Conservation (phyloP, 2,888 invertebrate species). For the Molanna angustata region DNA sequence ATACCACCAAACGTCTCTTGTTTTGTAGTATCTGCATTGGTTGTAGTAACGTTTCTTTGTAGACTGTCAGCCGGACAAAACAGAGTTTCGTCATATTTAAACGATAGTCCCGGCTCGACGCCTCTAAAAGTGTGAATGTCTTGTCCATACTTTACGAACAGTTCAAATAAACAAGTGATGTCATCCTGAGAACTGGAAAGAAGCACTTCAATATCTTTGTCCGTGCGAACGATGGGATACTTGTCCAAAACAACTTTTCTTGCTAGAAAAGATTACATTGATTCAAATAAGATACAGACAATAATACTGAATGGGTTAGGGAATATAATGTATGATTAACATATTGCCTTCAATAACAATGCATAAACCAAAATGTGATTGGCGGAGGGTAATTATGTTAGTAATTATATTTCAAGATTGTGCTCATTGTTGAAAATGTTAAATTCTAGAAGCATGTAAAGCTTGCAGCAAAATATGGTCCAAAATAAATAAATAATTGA, state of each 20-base stretch:
- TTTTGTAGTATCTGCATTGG: background rate
- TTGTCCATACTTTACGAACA: slow-evolving; percentile 64
- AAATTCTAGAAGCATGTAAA: too few species aligned
- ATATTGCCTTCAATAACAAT: too few species aligned
- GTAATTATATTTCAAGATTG: too few species aligned
- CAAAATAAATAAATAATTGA: too few species aligned
- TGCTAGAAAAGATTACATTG: slow-evolving; percentile 49
- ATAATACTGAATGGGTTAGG: too few species aligned
- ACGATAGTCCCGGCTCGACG: slow-evolving; percentile 71
- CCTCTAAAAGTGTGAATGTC: slow-evolving; percentile 72
- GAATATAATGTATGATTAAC: too few species aligned
- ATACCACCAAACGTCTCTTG: slow-evolving; percentile 1
- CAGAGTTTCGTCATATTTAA: slow-evolving; percentile 34
- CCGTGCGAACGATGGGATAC: slow-evolving; percentile 61
- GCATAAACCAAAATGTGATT: too few species aligned
- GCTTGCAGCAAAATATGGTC: too few species aligned
- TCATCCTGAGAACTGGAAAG: slow-evolving; percentile 44
- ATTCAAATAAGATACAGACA: background rate
- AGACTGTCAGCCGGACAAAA: slow-evolving; percentile 29
- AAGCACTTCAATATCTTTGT: slow-evolving; percentile 61
- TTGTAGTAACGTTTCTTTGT: slow-evolving; percentile 20
- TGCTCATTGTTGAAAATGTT: too few species aligned
- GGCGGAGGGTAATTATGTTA: too few species aligned
- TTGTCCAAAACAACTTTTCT: slow-evolving; percentile 57
- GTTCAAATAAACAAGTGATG: slow-evolving; percentile 59